Base-by-base conservation (phyloP, 2,113 vertebrate genomes). In the Takifugu bimaculatus region DNA sequence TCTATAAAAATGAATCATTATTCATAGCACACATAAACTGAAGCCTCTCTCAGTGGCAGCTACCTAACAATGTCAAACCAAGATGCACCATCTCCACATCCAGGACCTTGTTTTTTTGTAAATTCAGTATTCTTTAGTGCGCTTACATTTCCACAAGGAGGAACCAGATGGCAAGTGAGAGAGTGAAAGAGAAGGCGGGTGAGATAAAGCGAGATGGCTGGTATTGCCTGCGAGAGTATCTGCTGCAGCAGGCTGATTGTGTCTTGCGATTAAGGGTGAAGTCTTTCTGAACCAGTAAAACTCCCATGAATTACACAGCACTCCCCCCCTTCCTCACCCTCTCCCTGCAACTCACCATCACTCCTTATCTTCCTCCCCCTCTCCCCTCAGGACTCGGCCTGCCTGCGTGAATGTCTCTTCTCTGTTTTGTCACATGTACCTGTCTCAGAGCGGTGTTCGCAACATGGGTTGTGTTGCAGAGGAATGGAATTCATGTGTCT, bases 261-360 rank as follows among this genome's bases (percentile, higher is more conserved):
- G 79, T 60, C 39, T 67, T 60, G 66, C 84, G 82, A 88, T 88
- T 57, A 67, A 74, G 85, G 77, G 73, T 50, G 87, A 85, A 84
- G 85, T 75, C 80, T 85, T 87, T 88, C 87, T 67, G 63, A 68
- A 65, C 70, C 76, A 74, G 79, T 89, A 75, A 85, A 78, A 74
- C 72, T 80, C 58, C 75, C 75, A 85, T 88, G 84, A 85, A 88
- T 88, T 84, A 87, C 81, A 77, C 50, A n/a, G 42, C 1, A 26
- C 65, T 63, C 64, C 13, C 45, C 63, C 12, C 52, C 25, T 62
- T 48, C 58, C 51, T 11, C 50, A 57, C 57, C 20, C 53, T 50
- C 47, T 65, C 63, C 55, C 15, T 57, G 45, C 61, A 68, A 70
- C 74, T 65, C 51, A 54, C 51, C 54, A 57, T 62, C 20, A 4